A percentile compares a stretch with the other conserved stretches of the same genome.
Evolutionary conservation across 2,888 invertebrate species (phyloP).

Genomic region (Monopis laevigella): DNA sequence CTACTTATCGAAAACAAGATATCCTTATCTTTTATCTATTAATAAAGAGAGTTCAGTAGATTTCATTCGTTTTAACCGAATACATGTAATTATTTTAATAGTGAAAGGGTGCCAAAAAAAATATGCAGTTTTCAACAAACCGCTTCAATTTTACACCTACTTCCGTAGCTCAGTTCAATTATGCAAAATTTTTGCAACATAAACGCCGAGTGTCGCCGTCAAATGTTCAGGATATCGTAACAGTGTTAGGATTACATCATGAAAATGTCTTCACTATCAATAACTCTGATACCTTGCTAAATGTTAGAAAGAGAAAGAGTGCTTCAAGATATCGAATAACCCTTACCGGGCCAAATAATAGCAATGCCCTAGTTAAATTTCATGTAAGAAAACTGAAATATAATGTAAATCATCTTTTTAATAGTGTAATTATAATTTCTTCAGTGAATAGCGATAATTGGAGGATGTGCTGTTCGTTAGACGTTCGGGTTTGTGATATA

Average conservation of each 20-base stretch:
- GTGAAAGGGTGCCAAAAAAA: neutral
- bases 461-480: slow-evolving; percentile 1
- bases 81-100: neutral
- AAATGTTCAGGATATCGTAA: slow-evolving; percentile 46
- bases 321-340: no score
- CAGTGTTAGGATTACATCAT: slow-evolving; percentile 44
- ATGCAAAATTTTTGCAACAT: slow-evolving; percentile 41
- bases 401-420: no score
- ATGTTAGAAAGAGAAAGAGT: no score
- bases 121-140: slow-evolving; percentile 47
- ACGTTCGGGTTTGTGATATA: neutral
- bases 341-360: no score
- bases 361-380: no score
- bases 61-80: neutral
- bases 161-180: slow-evolving; percentile 49
- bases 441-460: slow-evolving; percentile 11
- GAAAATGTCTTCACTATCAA: slow-evolving; percentile 32
- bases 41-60: neutral
- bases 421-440: slow-evolving; percentile 10
- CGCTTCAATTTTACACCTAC: slow-evolving; percentile 49
- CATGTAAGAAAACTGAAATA: no score
- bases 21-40: neutral
- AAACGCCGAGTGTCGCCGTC: slow-evolving; percentile 38
- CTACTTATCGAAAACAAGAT: slow-evolving; percentile 2
- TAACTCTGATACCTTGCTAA: no score